These are phyloP conservation scores for Linepithema humile DNA, from an alignment of 1,140 invertebrate genomes.

Conservation along the genomic window DNA sequence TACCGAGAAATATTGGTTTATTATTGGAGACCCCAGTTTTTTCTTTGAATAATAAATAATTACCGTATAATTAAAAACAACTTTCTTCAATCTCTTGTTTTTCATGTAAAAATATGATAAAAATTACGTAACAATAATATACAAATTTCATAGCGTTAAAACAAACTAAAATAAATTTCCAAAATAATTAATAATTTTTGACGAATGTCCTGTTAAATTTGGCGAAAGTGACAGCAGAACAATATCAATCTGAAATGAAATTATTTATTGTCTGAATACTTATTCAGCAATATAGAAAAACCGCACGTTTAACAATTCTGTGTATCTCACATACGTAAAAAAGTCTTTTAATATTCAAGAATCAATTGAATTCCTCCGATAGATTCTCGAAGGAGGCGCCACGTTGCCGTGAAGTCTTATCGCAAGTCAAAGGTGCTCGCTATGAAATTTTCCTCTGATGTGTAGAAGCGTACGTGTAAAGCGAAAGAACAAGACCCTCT, in stretches of 20 bases:
- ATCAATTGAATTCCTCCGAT: not conserved
- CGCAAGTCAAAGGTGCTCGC: slow-evolving; percentile 51
- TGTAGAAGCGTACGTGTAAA: slow-evolving; percentile 12
- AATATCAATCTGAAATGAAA: not conserved
- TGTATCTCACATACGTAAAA: not conserved
- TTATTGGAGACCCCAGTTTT: not conserved
- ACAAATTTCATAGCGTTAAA: not conserved
- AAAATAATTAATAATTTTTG: not conserved
- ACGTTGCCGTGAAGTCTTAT: slow-evolving; percentile 44
- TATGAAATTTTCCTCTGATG: slow-evolving; percentile 26
- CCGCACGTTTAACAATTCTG: not conserved
- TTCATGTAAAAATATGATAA: slow-evolving; percentile 1
- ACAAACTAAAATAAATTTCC: not conserved
- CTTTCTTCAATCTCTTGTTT: not conserved
- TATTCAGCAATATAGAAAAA: not conserved
- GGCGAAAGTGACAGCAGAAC: not conserved
- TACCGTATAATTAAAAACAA: not conserved
- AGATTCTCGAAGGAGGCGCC: not conserved
- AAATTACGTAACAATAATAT: not conserved
- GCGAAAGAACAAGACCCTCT: slow-evolving; percentile 54
- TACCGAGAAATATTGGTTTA: not conserved
- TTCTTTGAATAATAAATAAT: not conserved
- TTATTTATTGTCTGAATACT: not conserved
- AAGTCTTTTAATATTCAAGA: too few relatives aligned
- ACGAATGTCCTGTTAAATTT: not conserved